Conservation (phyloP, 2,888 invertebrate genomes). For the Catocala fraxini region DNA sequence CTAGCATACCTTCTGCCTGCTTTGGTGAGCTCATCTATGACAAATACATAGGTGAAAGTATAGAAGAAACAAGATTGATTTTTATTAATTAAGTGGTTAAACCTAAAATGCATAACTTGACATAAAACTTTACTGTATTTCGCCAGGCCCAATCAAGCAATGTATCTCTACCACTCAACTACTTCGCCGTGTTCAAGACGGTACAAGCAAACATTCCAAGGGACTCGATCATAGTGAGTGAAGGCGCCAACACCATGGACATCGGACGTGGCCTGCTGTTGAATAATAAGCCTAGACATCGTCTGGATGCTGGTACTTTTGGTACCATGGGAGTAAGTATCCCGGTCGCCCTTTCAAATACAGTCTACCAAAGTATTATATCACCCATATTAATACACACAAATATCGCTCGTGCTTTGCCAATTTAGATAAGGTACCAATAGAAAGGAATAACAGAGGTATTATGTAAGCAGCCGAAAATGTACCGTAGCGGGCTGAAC, state of each 20-base stretch:
- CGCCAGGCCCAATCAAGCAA: slow-evolving; percentile 87
- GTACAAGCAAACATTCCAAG: slow-evolving; percentile 92
- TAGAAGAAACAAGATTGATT: too few species aligned
- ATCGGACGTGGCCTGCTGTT: slow-evolving; percentile 96
- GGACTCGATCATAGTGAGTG: slow-evolving; percentile 97
- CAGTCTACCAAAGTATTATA: neutral
- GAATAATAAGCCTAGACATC: slow-evolving; percentile 94
- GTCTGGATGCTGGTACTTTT: slow-evolving; percentile 98
- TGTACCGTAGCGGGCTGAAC: too few species aligned
- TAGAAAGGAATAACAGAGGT: too few species aligned
- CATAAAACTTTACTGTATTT: neutral
- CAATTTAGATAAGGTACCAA: too few species aligned
- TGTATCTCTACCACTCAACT: slow-evolving; percentile 94
- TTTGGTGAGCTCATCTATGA: too few species aligned
- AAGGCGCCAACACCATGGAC: slow-evolving; percentile 99
- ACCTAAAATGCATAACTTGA: too few species aligned
- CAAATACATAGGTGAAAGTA: too few species aligned
- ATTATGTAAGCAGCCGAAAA: too few species aligned
- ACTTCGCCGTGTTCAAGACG: slow-evolving; percentile 96
- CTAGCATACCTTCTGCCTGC: too few species aligned
- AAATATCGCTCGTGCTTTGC: too few species aligned
- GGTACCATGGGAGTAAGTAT: slow-evolving; percentile 96
- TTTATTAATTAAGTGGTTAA: too few species aligned
- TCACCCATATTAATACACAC: neutral
- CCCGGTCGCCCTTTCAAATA: neutral